These are phyloP conservation scores for Zosterops japonicus DNA, from an alignment of 2,113 vertebrate genomes.

Conservation along the genomic window DNA sequence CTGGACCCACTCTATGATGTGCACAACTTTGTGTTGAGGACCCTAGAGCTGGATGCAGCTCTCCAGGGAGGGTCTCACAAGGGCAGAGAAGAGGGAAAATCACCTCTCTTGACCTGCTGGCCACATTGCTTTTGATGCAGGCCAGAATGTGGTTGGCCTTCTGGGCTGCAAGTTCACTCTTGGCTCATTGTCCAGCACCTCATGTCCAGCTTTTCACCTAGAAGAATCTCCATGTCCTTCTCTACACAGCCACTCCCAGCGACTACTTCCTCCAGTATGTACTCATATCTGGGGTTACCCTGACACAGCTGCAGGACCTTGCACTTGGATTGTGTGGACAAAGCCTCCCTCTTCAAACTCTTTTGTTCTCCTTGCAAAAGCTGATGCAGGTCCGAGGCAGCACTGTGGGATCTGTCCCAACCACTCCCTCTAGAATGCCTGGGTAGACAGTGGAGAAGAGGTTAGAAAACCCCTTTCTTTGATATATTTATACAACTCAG, in stretches of 20 bases:
- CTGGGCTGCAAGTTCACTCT: not conserved
- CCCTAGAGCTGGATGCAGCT: not conserved
- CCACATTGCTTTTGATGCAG: not conserved
- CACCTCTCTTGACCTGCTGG: accelerated
- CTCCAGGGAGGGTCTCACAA: not conserved
- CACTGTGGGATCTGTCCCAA: not conserved
- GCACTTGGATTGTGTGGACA: not conserved
- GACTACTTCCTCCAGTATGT: not conserved
- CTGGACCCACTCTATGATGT: not conserved
- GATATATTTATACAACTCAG: not conserved
- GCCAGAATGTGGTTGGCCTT: not conserved
- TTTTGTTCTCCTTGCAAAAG: not conserved
- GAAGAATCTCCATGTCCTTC: not conserved
- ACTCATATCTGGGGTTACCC: not conserved
- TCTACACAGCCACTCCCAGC: not conserved
- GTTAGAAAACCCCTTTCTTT: not conserved
- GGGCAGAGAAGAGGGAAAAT: not conserved
- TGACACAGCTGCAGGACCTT: not conserved
- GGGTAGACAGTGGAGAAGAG: not conserved
- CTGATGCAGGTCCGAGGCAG: not conserved
- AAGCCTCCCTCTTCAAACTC: not conserved
- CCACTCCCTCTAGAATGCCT: not conserved
- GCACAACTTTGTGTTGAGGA: not conserved
- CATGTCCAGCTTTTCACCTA: not conserved
- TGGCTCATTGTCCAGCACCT: not conserved